phyloP scores from a whole-genome alignment of 2,888 invertebrate genomes.

The Stratiomys singularior region DNA sequence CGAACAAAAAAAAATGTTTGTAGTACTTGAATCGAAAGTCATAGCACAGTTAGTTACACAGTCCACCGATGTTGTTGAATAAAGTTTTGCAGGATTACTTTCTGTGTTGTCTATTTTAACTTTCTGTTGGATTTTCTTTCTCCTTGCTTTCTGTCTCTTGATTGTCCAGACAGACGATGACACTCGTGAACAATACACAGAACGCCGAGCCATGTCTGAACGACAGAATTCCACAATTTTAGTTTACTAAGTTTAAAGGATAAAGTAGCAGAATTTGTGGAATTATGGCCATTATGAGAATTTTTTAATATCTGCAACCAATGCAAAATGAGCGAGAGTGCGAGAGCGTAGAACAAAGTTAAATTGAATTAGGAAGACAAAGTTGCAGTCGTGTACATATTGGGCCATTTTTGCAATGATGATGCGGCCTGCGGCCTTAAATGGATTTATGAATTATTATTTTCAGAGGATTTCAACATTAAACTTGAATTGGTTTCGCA shows the following conservation, averaged over 20 bases:
- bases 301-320: conserved; percentile 8
- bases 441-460: too few relatives aligned
- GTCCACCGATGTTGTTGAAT: not conserved
- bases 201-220: not conserved
- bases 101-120: conserved; percentile 20
- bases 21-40: not conserved
- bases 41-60: conserved; percentile 4
- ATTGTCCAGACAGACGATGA: not conserved
- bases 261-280: not conserved
- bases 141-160: not conserved
- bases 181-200: not conserved
- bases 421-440: too few relatives aligned
- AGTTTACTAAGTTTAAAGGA: not conserved
- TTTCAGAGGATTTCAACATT: too few relatives aligned
- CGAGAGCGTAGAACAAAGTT: not conserved
- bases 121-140: not conserved
- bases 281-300: not conserved
- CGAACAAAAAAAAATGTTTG: not conserved
- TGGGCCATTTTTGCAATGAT: too few relatives aligned
- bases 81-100: conserved; percentile 28
- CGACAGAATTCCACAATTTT: not conserved
- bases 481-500: too few relatives aligned
- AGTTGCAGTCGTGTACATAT: not conserved
- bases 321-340: not conserved
- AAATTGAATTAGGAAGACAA: not conserved